A percentile compares a stretch with the other conserved stretches of the same genome.
These are phyloP conservation scores for Perca schrenkii DNA, from an alignment of 2,113 vertebrate species.

Conservation along the genomic window DNA sequence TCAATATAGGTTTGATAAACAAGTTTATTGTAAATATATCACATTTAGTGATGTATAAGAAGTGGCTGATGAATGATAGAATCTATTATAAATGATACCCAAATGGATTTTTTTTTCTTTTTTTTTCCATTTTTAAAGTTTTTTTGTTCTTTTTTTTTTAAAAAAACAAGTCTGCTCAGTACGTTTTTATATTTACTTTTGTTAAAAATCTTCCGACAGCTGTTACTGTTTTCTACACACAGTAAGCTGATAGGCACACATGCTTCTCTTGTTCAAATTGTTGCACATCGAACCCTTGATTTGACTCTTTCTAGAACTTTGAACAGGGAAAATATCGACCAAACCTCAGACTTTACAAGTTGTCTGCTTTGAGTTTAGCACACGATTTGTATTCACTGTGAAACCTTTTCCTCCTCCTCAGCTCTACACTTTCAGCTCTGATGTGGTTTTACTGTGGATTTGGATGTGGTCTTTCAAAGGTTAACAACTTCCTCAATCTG, in stretches of 20 bases:
- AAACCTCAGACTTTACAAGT: neutral
- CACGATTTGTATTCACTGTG: neutral
- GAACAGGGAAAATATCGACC: neutral
- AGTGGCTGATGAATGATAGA: neutral
- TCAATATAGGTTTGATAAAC: neutral
- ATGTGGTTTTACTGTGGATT: conserved; percentile 49
- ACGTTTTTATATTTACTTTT: neutral
- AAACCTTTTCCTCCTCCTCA: conserved; percentile 9
- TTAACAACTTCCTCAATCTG: conserved; percentile 54
- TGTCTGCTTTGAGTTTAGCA: neutral
- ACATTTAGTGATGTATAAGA: neutral
- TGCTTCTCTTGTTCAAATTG: neutral
- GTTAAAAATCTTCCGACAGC: neutral
- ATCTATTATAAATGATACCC: neutral
- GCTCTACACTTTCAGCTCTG: conserved; percentile 4
- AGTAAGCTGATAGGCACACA: neutral
- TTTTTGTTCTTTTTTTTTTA: too few relatives aligned
- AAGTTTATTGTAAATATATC: neutral
- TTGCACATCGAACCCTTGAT: neutral
- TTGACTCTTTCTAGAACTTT: neutral
- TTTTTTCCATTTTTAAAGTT: too few relatives aligned
- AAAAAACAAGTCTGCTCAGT: neutral
- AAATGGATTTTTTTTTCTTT: too few relatives aligned
- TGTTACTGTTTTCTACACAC: too few relatives aligned
- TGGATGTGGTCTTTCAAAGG: conserved; percentile 9